Conservation (phyloP, 2,797 vertebrate genomes). For the Coregonus ussuriensis region DNA sequence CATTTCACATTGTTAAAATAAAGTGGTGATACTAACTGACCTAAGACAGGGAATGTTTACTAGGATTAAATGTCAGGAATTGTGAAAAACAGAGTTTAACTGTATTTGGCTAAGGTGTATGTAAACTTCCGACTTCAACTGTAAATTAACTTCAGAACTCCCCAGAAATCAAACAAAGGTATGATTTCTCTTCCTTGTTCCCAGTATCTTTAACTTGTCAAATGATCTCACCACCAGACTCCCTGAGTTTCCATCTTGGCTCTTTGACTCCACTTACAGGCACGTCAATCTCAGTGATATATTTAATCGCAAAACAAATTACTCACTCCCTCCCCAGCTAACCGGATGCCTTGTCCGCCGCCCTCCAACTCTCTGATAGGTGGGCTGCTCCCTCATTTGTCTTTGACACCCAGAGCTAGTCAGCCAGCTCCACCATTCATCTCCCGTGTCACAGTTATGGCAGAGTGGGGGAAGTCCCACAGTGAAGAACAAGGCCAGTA, state of each 20-base stretch:
- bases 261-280: constrained; percentile 55
- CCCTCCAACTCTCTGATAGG: constrained; percentile 58
- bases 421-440: constrained; percentile 61
- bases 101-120: too few relatives aligned
- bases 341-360: constrained; percentile 48
- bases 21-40: too few relatives aligned
- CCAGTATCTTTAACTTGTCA: constrained; percentile 26
- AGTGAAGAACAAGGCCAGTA: constrained; percentile 23
- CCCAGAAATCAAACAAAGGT: background rate
- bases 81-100: too few relatives aligned
- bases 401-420: constrained; percentile 63
- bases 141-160: background rate
- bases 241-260: constrained; percentile 30
- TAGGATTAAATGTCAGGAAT: too few relatives aligned
- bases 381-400: constrained; percentile 70
- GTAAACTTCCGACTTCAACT: too few relatives aligned
- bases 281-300: constrained; percentile 62
- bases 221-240: constrained; percentile 39
- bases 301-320: constrained; percentile 69
- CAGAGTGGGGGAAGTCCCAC: constrained; percentile 33
- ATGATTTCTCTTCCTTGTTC: constrained; percentile 11
- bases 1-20: too few relatives aligned
- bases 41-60: too few relatives aligned
- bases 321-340: constrained; percentile 47
- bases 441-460: constrained; percentile 60